phyloP scores from a whole-genome alignment of 2,888 invertebrate species.

The Pollenia labialis region DNA sequence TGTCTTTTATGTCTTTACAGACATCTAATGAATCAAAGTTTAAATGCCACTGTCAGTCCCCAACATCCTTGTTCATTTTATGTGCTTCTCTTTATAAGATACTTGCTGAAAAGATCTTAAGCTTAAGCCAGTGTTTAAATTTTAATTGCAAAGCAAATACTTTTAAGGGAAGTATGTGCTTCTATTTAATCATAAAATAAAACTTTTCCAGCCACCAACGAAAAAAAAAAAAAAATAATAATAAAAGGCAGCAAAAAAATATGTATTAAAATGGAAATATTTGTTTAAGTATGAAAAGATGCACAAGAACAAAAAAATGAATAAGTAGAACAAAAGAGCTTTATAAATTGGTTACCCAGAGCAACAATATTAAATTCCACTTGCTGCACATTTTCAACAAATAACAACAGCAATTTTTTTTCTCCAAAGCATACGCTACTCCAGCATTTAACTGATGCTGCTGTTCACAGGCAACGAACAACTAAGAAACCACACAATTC shows the following conservation, averaged over 20 bases:
- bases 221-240: slow-evolving; percentile 12
- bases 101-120: slow-evolving; percentile 56
- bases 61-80: slow-evolving; percentile 48
- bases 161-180: slow-evolving; percentile 45
- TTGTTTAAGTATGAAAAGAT: slow-evolving; percentile 55
- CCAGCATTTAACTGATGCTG: neutral
- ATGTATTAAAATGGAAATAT: slow-evolving; percentile 59
- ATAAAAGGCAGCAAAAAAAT: slow-evolving; percentile 25
- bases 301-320: slow-evolving; percentile 19
- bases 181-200: slow-evolving; percentile 61
- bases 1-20: slow-evolving; percentile 44
- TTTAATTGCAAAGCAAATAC: slow-evolving; percentile 73
- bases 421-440: slow-evolving; percentile 25
- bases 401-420: slow-evolving; percentile 1
- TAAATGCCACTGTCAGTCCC: neutral
- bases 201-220: slow-evolving; percentile 66
- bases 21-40: slow-evolving; percentile 63
- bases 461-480: slow-evolving; percentile 46
- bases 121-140: slow-evolving; percentile 66
- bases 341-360: slow-evolving; percentile 73
- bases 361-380: slow-evolving; percentile 73
- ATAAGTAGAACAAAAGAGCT: slow-evolving; percentile 60
- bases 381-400: slow-evolving; percentile 64
- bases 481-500: slow-evolving; percentile 69
- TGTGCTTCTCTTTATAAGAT: slow-evolving; percentile 2